Evolutionary conservation across 2,113 vertebrate species (phyloP).

Genomic region (Myotis davidii): DNA sequence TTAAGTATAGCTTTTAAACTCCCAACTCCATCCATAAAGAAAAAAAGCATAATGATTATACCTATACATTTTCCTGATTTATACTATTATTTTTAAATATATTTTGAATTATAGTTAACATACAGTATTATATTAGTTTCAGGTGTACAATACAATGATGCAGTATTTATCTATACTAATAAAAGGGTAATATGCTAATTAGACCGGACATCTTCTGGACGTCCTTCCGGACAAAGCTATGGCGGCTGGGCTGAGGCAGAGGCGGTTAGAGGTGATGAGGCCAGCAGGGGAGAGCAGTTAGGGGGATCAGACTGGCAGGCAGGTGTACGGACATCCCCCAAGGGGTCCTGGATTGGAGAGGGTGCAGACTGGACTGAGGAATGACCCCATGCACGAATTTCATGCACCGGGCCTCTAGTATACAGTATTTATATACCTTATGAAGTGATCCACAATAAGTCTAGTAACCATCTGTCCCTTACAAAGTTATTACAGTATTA

Average conservation of each 20-base stretch:
- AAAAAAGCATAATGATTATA: neutral
- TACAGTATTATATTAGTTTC: neutral
- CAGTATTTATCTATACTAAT: neutral
- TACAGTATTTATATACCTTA: neutral
- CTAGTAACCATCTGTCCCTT: neutral
- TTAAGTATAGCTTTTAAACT: neutral
- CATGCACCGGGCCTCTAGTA: no score
- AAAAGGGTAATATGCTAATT: no score
- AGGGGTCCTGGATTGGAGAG: no score
- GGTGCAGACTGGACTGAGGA: no score
- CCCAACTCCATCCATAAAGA: neutral
- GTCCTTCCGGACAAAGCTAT: no score
- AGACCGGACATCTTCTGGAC: no score
- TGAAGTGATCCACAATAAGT: neutral
- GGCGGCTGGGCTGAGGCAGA: no score
- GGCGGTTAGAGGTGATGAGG: no score
- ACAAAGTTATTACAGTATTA: neutral
- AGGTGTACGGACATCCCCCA: no score
- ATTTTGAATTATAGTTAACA: neutral
- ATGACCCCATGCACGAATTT: no score
- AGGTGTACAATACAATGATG: neutral
- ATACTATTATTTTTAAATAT: neutral
- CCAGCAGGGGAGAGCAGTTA: no score
- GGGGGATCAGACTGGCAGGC: no score
- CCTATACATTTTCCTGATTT: neutral